Percentiles rank a stretch among this genome's conserved stretches.
Evolutionary conservation across 2,797 vertebrate species (phyloP).

Genomic region (Clarias laeviceps): DNA sequence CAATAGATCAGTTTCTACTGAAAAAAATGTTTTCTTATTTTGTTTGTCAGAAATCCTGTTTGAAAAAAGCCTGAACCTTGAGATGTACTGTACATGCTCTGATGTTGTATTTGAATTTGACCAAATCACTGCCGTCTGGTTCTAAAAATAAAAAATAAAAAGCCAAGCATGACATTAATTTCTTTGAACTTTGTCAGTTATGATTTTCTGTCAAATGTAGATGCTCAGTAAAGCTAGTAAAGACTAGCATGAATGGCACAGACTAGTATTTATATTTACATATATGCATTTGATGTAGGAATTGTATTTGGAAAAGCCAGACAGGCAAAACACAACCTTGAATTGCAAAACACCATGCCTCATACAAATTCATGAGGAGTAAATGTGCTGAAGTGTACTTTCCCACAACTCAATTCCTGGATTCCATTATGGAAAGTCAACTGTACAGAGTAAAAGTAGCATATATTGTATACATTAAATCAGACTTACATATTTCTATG

Average conservation of each 20-base stretch:
- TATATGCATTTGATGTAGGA: background rate
- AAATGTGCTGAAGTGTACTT: background rate
- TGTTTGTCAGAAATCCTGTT: no score
- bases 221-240: background rate
- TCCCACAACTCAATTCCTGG: background rate
- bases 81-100: background rate
- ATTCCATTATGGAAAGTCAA: background rate
- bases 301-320: background rate
- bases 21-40: no score
- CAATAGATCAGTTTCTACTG: no score
- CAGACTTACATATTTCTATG: no score
- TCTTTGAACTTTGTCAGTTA: background rate
- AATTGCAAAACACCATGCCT: background rate
- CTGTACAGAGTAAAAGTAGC: background rate
- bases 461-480: no score
- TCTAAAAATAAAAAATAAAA: background rate
- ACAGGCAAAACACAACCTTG: background rate
- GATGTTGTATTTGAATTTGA: background rate
- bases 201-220: background rate
- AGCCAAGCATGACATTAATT: background rate
- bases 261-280: background rate
- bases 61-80: no score
- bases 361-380: constrained; percentile 11
- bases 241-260: background rate
- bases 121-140: background rate